Percentiles rank a stretch among this genome's conserved stretches.
Conservation (phyloP, 2,888 invertebrate species). For the Rhogogaster chlorosoma region DNA sequence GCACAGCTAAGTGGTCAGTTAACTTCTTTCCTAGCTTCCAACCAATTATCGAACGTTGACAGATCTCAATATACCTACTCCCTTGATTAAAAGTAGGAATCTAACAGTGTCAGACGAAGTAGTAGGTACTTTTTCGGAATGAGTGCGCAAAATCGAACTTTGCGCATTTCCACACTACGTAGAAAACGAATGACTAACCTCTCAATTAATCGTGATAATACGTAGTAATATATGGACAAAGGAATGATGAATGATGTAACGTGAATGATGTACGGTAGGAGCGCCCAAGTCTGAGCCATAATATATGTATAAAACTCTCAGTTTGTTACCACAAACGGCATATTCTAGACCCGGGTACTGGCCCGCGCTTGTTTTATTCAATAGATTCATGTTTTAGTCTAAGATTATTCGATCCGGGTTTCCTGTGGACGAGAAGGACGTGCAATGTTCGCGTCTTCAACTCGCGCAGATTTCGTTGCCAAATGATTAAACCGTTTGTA, state of each 20-base stretch:
- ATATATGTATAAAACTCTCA: background rate
- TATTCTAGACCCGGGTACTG: background rate
- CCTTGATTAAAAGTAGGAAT: too few relatives aligned
- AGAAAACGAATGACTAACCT: background rate
- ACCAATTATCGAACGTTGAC: background rate
- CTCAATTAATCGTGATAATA: background rate
- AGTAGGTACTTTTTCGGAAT: too few relatives aligned
- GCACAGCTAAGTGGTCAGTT: background rate
- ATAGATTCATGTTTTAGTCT: slow-evolving; percentile 27
- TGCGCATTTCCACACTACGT: too few relatives aligned
- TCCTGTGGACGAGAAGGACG: background rate
- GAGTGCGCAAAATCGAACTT: too few relatives aligned
- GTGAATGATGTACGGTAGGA: background rate
- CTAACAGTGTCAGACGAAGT: too few relatives aligned
- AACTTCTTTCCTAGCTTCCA: background rate
- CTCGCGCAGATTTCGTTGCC: background rate
- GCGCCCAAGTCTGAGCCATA: background rate
- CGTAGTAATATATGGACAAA: background rate
- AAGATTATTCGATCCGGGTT: background rate
- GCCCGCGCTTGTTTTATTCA: background rate
- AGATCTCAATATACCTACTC: background rate
- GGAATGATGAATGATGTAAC: background rate
- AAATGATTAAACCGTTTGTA: background rate
- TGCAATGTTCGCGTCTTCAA: background rate
- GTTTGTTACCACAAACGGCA: slow-evolving; percentile 18